Evolutionary conservation across 2,113 vertebrate genomes (phyloP), one percentile per base, ranked within the genome.

Genomic region (Marcusenius ussheri): DNA sequence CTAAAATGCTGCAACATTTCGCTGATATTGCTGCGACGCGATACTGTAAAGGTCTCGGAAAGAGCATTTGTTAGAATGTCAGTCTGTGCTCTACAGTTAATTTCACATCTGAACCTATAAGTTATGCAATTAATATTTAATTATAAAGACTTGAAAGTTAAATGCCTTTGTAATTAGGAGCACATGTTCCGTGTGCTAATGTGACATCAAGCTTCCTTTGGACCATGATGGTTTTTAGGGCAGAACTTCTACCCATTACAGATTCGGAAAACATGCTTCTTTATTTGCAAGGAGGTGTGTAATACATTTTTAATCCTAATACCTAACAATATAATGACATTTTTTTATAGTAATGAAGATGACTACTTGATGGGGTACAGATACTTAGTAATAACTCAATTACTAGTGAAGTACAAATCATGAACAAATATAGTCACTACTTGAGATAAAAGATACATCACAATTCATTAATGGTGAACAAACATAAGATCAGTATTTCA

Each of bases 61-160:
- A 80, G 90, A 24, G 87, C 53, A 10, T 58, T 88, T 88, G 80
- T 19, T 70, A 88, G 91, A 94, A 91, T 90, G 92, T 89, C 89
- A 92, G 89, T 91, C 89, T 86, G 90, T 92, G 90, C 91, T 90
- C 91, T 90, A 70, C 88, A 91, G 90, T 93, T 93, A 47, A 53
- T 92, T 90, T 94, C 66, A 93, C 90, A 93, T 93, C 92, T 92
- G 92, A 93, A 90, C 77, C 83, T 90, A 92, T 91, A 91, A 50
- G 89, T 83, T 92, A 53, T 91, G 84, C 90, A 91, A 94, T 96
- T 89, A 93, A 96, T 96, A 95, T 95, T 95, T 92, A 88, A 92
- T 77, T 83, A 77, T 70, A 83, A 90, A 58, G 45, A 89, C 62
- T 92, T 87, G 93, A 93, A 93, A 92, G 88, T 80, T 91, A 91